These are phyloP conservation scores for Glyptemys insculpta DNA, from an alignment of 2,797 vertebrate species.

Conservation along the genomic window DNA sequence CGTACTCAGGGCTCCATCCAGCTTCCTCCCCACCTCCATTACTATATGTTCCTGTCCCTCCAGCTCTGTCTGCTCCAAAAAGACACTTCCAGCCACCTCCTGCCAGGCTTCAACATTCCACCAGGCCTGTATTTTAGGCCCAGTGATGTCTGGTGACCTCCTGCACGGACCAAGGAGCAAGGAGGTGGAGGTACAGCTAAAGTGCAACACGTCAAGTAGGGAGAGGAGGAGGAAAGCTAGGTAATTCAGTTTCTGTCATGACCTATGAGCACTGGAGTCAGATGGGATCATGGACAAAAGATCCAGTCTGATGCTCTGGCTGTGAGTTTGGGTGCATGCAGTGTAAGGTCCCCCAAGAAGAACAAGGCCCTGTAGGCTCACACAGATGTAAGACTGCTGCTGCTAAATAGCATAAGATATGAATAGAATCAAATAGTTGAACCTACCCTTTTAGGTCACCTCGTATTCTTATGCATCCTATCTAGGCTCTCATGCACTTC, in stretches of 20 bases:
- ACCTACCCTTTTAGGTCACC: conserved; percentile 24
- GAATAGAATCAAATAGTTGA: conserved; percentile 42
- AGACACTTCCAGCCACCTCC: neutral
- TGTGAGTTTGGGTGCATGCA: neutral
- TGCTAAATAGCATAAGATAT: conserved; percentile 24
- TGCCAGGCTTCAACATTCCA: neutral
- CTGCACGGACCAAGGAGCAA: neutral
- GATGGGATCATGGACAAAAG: neutral
- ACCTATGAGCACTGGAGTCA: rapidly evolving
- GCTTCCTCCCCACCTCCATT: neutral
- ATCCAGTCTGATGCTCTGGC: neutral
- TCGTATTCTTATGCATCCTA: conserved; percentile 4
- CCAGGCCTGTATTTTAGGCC: neutral
- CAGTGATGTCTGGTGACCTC: neutral
- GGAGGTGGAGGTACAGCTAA: neutral
- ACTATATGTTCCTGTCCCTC: neutral
- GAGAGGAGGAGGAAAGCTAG: neutral
- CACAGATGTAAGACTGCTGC: conserved; percentile 24
- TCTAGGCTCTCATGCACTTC: neutral
- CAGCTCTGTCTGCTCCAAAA: neutral
- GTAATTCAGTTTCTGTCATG: neutral
- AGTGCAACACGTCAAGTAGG: neutral
- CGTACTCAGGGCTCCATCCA: neutral
- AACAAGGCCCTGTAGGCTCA: conserved; percentile 17
- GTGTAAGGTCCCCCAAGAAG: neutral